phyloP scores from a whole-genome alignment of 64 coral and sea anemone genomes.

The Montipora efflorescens region DNA sequence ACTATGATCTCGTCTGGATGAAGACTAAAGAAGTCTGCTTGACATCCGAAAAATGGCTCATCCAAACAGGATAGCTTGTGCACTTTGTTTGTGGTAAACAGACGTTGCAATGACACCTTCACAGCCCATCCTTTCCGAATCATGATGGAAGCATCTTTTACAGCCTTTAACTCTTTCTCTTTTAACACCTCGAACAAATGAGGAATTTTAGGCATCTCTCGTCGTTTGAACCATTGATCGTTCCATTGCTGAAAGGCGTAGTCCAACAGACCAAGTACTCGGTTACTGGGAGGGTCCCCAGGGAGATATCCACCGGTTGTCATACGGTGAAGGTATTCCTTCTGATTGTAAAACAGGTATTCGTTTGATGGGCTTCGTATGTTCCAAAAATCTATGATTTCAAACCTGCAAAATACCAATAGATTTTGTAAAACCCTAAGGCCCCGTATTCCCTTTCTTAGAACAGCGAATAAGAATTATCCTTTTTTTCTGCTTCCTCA shows the following conservation, averaged over 20 bases:
- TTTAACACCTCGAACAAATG: constrained; percentile 45
- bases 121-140: constrained; percentile 75
- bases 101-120: constrained; percentile 31
- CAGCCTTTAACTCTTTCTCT: not conserved
- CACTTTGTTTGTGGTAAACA: constrained; percentile 61
- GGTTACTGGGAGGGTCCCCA: constrained; percentile 53
- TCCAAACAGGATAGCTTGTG: constrained; percentile 7
- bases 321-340: constrained; percentile 85
- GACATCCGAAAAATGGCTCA: constrained; percentile 47
- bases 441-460: too few species aligned
- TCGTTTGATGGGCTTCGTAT: constrained; percentile 60
- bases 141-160: constrained; percentile 52
- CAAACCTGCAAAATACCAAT: constrained; percentile 42
- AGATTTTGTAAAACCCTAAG: not conserved
- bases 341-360: constrained; percentile 91
- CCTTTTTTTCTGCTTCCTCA: too few species aligned
- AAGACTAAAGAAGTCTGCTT: constrained; percentile 52
- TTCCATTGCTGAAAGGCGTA: constrained; percentile 83
- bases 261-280: constrained; percentile 55
- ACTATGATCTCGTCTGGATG: constrained; percentile 79
- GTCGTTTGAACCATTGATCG: constrained; percentile 83
- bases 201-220: constrained; percentile 68
- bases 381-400: constrained; percentile 80
- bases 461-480: too few species aligned
- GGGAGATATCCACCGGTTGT: constrained; percentile 57